Conservation (phyloP, 2,888 invertebrate species). For the Spilosoma lubricipeda region DNA sequence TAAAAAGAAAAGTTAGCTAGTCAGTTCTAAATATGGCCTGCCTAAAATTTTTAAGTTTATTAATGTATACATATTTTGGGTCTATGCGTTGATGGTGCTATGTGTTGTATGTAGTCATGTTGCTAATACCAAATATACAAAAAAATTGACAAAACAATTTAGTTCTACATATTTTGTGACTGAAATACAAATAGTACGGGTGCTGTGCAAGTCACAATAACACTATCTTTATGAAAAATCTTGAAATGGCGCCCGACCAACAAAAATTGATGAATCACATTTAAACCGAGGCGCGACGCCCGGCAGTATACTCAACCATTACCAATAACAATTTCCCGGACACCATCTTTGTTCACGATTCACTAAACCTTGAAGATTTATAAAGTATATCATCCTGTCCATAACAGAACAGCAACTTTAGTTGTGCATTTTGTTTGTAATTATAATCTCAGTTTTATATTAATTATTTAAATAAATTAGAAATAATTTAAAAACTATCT, state of each 20-base stretch:
- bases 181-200: conserved; percentile 55
- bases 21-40: no score
- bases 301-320: conserved; percentile 57
- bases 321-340: conserved; percentile 74
- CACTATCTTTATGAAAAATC: conserved; percentile 51
- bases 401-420: conserved; percentile 6
- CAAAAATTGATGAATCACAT: conserved; percentile 73
- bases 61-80: no score
- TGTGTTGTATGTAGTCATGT: neutral
- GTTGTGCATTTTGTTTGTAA: neutral
- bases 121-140: no score
- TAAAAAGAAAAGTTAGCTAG: no score
- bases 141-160: no score
- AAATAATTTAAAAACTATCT: neutral
- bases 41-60: no score
- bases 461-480: neutral
- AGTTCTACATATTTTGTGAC: conserved; percentile 24
- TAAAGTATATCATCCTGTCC: conserved; percentile 46
- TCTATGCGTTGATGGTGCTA: neutral
- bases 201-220: conserved; percentile 43
- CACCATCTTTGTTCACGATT: conserved; percentile 75
- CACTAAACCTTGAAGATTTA: conserved; percentile 58
- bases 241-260: conserved; percentile 59
- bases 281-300: conserved; percentile 41
- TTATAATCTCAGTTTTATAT: neutral